These are phyloP conservation scores for Brachionus rubens DNA, from an alignment of 1,140 invertebrate species.

Conservation along the genomic window DNA sequence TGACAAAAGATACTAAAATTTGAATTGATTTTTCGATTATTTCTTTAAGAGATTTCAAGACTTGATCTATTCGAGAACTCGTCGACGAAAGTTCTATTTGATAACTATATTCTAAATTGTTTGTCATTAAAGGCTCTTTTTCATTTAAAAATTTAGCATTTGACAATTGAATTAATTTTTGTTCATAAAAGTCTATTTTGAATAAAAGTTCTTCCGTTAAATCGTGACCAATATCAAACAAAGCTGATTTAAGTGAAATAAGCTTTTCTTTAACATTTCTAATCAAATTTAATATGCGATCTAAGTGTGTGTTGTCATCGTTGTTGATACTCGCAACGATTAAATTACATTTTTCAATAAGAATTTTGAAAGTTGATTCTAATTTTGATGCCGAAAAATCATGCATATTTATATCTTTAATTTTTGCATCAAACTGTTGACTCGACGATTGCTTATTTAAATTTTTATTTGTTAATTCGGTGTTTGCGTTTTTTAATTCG, in stretches of 20 bases:
- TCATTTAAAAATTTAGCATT: neutral
- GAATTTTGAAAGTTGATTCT: neutral
- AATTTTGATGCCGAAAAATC: neutral
- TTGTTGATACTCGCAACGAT: neutral
- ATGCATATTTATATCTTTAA: no score
- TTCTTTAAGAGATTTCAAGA: neutral
- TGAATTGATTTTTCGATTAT: neutral
- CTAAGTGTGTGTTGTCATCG: neutral
- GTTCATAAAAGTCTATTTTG: neutral
- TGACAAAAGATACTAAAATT: neutral
- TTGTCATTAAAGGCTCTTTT: slow-evolving; percentile 18
- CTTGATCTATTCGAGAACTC: neutral
- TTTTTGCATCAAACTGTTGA: neutral
- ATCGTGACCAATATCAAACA: slow-evolving; percentile 10
- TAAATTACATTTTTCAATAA: neutral
- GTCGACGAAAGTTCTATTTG: neutral
- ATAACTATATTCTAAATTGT: neutral
- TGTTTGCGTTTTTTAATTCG: slow-evolving; percentile 6
- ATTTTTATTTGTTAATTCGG: neutral
- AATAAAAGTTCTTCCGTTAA: neutral
- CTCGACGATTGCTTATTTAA: neutral
- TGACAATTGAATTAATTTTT: neutral
- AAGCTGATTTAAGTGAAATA: neutral
- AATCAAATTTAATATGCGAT: neutral
- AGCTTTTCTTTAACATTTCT: neutral